Conservation (phyloP, 1,140 invertebrate genomes). For the Drosophila bocki region DNA sequence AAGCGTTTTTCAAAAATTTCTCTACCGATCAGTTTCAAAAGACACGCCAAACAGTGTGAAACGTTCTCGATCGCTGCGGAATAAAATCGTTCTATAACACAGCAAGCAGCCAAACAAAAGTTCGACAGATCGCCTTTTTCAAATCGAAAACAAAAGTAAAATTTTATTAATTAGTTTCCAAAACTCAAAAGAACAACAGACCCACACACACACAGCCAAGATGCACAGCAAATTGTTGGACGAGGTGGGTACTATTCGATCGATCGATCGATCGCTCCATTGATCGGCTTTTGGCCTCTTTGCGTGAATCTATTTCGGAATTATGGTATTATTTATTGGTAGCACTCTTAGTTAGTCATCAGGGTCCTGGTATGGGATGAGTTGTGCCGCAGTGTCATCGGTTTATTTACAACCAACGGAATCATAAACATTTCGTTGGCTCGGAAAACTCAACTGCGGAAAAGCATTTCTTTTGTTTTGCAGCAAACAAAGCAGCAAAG, state of each 20-base stretch:
- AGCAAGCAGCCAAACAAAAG: slow-evolving; percentile 29
- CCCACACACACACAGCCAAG: slow-evolving; percentile 38
- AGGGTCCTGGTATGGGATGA: slow-evolving; percentile 14
- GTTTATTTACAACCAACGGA: slow-evolving; percentile 63
- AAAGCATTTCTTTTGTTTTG: slow-evolving; percentile 58
- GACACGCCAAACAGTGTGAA: slow-evolving; percentile 69
- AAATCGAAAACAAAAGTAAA: slow-evolving; percentile 31
- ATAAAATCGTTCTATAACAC: neutral
- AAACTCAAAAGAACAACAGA: slow-evolving; percentile 8
- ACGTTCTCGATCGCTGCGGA: slow-evolving; percentile 34
- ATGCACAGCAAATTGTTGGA: slow-evolving; percentile 83
- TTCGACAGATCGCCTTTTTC: slow-evolving; percentile 15
- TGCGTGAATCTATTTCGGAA: slow-evolving; percentile 47
- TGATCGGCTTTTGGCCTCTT: slow-evolving; percentile 2
- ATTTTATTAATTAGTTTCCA: slow-evolving; percentile 41
- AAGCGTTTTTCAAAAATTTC: slow-evolving; percentile 65
- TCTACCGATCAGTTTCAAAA: slow-evolving; percentile 72
- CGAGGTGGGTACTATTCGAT: slow-evolving; percentile 66
- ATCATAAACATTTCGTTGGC: slow-evolving; percentile 60
- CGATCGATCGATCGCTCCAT: slow-evolving; percentile 3
- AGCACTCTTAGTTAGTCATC: slow-evolving; percentile 59
- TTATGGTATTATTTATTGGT: slow-evolving; percentile 37
- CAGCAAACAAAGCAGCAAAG: slow-evolving; percentile 20
- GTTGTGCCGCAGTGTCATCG: slow-evolving; percentile 48
- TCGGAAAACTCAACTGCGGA: slow-evolving; percentile 45